A percentile compares a stretch with the other conserved stretches of the same genome.
Conservation (phyloP, 2,888 invertebrate species). For the Boloria euphrosyne region DNA sequence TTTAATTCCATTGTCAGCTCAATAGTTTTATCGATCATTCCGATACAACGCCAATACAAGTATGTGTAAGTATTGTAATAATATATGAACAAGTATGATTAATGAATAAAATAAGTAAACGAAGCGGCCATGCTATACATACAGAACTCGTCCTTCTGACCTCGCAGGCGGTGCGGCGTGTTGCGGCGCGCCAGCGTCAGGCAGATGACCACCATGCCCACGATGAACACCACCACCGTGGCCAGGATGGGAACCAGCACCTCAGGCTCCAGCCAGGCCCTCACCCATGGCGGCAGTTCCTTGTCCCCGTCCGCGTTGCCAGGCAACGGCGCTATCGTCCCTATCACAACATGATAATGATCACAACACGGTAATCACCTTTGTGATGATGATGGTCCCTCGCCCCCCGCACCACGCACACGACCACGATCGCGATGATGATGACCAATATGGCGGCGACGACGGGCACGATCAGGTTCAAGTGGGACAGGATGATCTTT, state of each 20-base stretch:
- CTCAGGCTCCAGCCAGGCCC: constrained; percentile 93
- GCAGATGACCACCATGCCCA: constrained; percentile 95
- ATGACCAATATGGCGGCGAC: constrained; percentile 95
- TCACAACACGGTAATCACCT: constrained; percentile 82
- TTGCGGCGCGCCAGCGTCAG: constrained; percentile 92
- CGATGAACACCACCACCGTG: constrained; percentile 93
- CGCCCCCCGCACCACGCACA: constrained; percentile 94
- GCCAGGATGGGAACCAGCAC: constrained; percentile 95
- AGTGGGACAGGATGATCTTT: constrained; percentile 93
- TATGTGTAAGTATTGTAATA: too few relatives aligned
- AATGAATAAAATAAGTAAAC: constrained; percentile 44
- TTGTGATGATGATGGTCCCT: constrained; percentile 89
- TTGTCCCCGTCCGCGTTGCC: constrained; percentile 80
- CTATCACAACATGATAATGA: constrained; percentile 63
- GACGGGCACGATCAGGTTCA: constrained; percentile 96
- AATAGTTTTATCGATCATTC: too few relatives aligned
- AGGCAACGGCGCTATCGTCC: constrained; percentile 91
- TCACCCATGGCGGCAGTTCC: constrained; percentile 88
- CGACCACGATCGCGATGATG: constrained; percentile 95
- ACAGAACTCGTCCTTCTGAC: constrained; percentile 89
- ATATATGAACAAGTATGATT: constrained; percentile 3
- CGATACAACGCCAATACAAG: too few relatives aligned
- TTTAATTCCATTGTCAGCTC: too few relatives aligned
- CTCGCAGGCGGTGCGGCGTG: constrained; percentile 91
- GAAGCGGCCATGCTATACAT: constrained; percentile 83